Evolutionary conservation across 2,888 invertebrate genomes (phyloP), one percentile per base, ranked within the genome.

Genomic region (Scrobipalpa costella): DNA sequence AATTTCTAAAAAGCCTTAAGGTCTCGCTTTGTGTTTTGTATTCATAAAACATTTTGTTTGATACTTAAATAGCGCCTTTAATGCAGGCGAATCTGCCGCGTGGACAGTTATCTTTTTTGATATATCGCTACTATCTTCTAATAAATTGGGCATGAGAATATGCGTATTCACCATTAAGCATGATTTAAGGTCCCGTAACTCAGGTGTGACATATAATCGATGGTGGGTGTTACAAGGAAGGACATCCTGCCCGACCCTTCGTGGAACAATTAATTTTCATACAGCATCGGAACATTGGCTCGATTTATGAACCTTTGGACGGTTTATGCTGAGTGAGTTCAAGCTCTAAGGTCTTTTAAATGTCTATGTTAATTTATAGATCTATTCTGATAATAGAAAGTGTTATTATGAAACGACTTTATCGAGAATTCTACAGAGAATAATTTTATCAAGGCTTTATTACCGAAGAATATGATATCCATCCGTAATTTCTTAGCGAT

Each of bases 81-180:
- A 81, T 78, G 77, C 72, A 71, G 72, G 72, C 76, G 73, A 74
- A 64, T 63, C 64, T 15, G n/a, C 44, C 44, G 44, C 3, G 44
- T 15, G 44, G 15, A 44, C 9, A 44, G 44, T 66, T 76, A 73
- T 74, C 78, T 79, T 79, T 82, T 81, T 84, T 65, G 80, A 84
- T 83, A 78, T 84, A 83, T 83, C 74, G 78, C 76, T 76, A 77
- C 81, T 80, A 81, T 79, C 78, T 71, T 78, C 77, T 77, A 77
- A 86, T 88, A 86, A 86, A 85, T 86, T 85, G 77, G 70, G 73
- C 74, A 76, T 73, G 79, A 84, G 83, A 87, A 84, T 87, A 87
- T 86, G 85, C 86, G 84, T 86, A 84, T 81, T 85, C 84, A 83
- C 83, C 85, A 85, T 87, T 87, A 86, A 85, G 79, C 81, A 79